Evolutionary conservation across 2,888 invertebrate genomes (phyloP).

Genomic region (Parnassius glacialis): DNA sequence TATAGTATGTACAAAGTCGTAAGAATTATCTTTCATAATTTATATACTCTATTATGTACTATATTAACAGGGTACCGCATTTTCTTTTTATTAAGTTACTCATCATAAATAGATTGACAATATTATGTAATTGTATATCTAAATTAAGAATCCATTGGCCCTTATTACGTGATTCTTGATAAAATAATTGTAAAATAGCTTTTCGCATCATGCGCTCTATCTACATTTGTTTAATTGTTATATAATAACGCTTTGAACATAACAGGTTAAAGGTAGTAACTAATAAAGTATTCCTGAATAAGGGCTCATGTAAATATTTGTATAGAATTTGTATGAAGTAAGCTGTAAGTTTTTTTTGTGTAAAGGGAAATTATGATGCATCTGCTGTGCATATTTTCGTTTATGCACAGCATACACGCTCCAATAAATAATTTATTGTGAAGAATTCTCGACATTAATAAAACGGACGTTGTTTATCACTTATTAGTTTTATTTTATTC

Average conservation of each 20-base stretch:
- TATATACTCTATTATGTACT: slow-evolving; percentile 29
- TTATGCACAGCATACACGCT: slow-evolving; percentile 80
- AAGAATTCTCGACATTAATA: slow-evolving; percentile 71
- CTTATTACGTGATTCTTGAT: slow-evolving; percentile 44
- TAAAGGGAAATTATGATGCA: slow-evolving; percentile 48
- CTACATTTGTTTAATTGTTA: slow-evolving; percentile 17
- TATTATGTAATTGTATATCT: slow-evolving; percentile 47
- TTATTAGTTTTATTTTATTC: slow-evolving; percentile 44
- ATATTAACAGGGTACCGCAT: slow-evolving; percentile 61
- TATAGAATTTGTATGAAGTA: slow-evolving; percentile 48
- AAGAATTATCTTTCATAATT: slow-evolving; percentile 32
- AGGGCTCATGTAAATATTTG: slow-evolving; percentile 68
- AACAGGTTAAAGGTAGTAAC: not conserved
- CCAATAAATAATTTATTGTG: slow-evolving; percentile 77
- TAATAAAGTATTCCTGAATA: slow-evolving; percentile 38
- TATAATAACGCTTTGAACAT: slow-evolving; percentile 21
- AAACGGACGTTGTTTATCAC: slow-evolving; percentile 74
- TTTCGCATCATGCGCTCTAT: slow-evolving; percentile 5
- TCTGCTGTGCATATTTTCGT: slow-evolving; percentile 77
- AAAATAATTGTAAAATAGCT: slow-evolving; percentile 1
- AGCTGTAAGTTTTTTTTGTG: slow-evolving; percentile 51
- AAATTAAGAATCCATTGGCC: slow-evolving; percentile 39
- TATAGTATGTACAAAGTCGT: slow-evolving; percentile 43
- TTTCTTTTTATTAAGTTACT: slow-evolving; percentile 41
- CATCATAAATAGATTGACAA: slow-evolving; percentile 61